Evolutionary conservation across 2,888 invertebrate genomes (phyloP), one percentile per base, ranked within the genome.

Genomic region (Dione vanillae): DNA sequence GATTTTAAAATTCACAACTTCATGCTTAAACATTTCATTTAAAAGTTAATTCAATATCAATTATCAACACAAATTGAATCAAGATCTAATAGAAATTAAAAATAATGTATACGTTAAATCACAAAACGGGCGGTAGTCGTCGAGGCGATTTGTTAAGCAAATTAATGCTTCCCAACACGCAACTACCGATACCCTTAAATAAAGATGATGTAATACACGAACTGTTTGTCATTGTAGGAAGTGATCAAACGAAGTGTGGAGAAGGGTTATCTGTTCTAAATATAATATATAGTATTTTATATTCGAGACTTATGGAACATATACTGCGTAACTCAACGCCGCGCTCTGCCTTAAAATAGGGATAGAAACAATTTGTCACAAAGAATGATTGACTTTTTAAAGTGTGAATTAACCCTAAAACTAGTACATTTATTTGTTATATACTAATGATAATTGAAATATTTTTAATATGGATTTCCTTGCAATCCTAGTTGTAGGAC

Each of bases 181-280:
- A 70, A 75, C 72, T 19, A 27, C 68, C 43, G 69, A 74, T 77
- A 70, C 74, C 69, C 76, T 74, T 78, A 78, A 77, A 78, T 79
- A 82, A 78, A 80, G 76, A 82, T 85, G 82, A 83, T 80, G 80
- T 82, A 83, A 76, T 67, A 58, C 68, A 49, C 69, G 77, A 79
- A 37, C 47, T 8, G 47, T 51, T 64, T 37, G 64, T 37, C 64
- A 64, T 40, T 40, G 35, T 51, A 40, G 37, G 40, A 49, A 51
- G 19, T 20, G 37, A 10, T 47, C 12, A 19, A 37, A 19, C 49
- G 19, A 5, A 9, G 51, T 27, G 11, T 45, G 11, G 8, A 45
- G 45, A 61, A 27, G 6, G 49, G 49, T 1, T 64, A 64, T 19
- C 9, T 12, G 14, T 43, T 49, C 2, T 27, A 27, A 27, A 27